Evolutionary conservation across 2,113 vertebrate species (phyloP).

Genomic region (Machaerirhynchus nigripectus): DNA sequence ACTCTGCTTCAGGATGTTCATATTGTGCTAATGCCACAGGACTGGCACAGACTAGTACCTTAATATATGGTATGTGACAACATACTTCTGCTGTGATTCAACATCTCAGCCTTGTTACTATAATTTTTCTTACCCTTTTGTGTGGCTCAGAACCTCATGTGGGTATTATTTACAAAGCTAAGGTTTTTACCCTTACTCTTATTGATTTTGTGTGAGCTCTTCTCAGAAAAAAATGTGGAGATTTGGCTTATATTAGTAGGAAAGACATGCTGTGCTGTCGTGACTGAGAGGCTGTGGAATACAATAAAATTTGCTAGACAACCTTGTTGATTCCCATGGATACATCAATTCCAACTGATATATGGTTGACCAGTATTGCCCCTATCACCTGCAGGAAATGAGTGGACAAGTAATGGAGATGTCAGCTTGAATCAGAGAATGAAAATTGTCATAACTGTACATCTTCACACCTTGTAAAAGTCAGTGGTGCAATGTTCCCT

Average conservation of each 20-base stretch:
- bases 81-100: not conserved
- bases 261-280: fast-evolving
- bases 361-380: not conserved
- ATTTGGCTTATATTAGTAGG: not conserved
- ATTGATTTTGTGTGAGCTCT: not conserved
- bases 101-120: not conserved
- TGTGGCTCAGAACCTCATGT: not conserved
- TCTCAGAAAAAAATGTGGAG: not conserved
- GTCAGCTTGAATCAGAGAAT: not conserved
- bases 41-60: not conserved
- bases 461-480: not conserved
- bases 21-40: not conserved
- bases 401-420: not conserved
- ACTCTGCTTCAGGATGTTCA: not conserved
- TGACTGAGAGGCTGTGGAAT: not conserved
- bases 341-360: not conserved
- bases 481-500: not conserved
- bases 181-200: not conserved
- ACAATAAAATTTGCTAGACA: not conserved
- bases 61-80: not conserved
- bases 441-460: not conserved
- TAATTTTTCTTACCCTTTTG: not conserved
- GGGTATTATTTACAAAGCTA: not conserved
- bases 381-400: not conserved
- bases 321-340: not conserved